phyloP scores from a whole-genome alignment of 1,140 invertebrate species.

The Ceratosolen fusciceps region DNA sequence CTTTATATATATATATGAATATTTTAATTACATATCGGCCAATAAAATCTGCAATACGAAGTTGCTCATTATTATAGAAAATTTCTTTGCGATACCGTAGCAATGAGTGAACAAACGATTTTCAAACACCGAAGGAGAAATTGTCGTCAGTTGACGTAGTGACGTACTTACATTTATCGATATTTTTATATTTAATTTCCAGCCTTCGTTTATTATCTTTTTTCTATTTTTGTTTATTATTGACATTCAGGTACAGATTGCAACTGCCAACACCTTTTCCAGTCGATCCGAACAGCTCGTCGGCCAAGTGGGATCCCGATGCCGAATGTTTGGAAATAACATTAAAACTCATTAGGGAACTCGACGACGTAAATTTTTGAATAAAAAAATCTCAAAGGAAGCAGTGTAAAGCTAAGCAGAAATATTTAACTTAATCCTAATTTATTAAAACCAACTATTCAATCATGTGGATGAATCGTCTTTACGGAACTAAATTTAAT shows the following conservation, averaged over 20 bases:
- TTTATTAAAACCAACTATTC: no score
- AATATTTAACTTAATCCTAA: conserved; percentile 10
- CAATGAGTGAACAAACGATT: background rate
- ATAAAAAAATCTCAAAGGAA: conserved; percentile 8
- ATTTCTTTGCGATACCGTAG: background rate
- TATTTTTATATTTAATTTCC: conserved; percentile 14
- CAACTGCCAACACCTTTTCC: conserved; percentile 83
- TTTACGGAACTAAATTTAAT: no score
- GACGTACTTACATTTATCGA: background rate
- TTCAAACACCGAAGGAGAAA: no score
- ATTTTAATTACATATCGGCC: background rate
- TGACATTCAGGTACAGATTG: conserved; percentile 74
- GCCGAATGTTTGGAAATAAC: conserved; percentile 78
- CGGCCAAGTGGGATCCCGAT: conserved; percentile 84
- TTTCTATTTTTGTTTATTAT: conserved; percentile 18
- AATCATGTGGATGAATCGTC: no score
- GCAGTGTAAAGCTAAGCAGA: background rate
- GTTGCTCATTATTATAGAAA: background rate
- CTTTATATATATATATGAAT: background rate
- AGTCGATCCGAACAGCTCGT: conserved; percentile 83
- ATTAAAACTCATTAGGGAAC: conserved; percentile 80
- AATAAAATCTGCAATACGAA: background rate
- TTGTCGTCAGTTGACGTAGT: no score
- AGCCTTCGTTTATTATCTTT: conserved; percentile 23
- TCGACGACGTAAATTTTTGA: conserved; percentile 90